Conservation (phyloP, 2,888 invertebrate species). For the Polydrusus cervinus region DNA sequence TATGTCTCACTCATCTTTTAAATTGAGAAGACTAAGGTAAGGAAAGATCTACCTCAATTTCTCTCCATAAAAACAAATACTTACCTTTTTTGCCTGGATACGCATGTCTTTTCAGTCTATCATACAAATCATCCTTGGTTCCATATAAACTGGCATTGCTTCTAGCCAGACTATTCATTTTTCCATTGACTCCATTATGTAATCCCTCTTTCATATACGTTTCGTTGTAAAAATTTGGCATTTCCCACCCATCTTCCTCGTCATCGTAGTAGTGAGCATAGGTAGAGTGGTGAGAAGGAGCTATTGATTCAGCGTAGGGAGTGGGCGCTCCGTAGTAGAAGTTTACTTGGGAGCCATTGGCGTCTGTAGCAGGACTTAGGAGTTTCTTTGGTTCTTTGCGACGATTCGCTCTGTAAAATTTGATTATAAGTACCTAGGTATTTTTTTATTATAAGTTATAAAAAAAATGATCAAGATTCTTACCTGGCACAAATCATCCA, state of each 20-base stretch:
- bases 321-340: constrained; percentile 97
- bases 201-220: constrained; percentile 96
- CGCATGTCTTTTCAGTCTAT: constrained; percentile 95
- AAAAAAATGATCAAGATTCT: too few species aligned
- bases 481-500: constrained; percentile 98
- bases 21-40: too few species aligned
- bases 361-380: constrained; percentile 89
- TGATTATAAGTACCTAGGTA: background rate
- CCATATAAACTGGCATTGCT: constrained; percentile 96
- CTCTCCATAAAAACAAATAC: too few species aligned
- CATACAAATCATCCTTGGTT: constrained; percentile 95
- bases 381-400: constrained; percentile 94
- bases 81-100: constrained; percentile 95
- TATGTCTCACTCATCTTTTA: too few species aligned
- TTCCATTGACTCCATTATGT: constrained; percentile 89
- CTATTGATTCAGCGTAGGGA: constrained; percentile 95
- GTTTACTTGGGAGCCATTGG: constrained; percentile 95
- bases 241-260: constrained; percentile 97
- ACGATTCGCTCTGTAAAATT: constrained; percentile 80
- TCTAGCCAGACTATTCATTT: constrained; percentile 94
- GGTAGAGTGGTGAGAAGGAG: constrained; percentile 95
- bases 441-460: too few species aligned
- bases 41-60: background rate
- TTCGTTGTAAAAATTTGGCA: constrained; percentile 97
- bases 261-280: constrained; percentile 97